Evolutionary conservation across 2,113 vertebrate genomes (phyloP), one percentile per base, ranked within the genome.

Genomic region (Phoxinus phoxinus): DNA sequence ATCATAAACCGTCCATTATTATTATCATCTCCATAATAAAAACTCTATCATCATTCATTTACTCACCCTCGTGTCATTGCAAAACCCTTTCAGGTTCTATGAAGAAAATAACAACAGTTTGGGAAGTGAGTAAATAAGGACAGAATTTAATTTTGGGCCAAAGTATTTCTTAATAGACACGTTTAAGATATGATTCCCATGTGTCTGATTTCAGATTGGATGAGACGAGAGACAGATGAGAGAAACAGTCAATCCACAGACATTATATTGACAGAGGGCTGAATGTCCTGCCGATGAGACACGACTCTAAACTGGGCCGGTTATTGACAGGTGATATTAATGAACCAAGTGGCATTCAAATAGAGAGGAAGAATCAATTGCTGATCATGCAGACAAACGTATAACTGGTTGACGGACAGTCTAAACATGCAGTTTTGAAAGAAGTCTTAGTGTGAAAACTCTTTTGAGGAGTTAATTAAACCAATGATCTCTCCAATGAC

Each of bases 291-390:
- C 89, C 92, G 81, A 86, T 51, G 8, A 78, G 81, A 84, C 88
- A 75, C 25, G 79, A 84, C 88, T 85, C 23, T 79, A 88, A 90
- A 85, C 75, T 51, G 71, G 4, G 85, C 72, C 65, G 59, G 83
- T 88, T 88, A 93, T 91, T 86, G 95, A 90, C 91, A 86, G 92
- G 91, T 1, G 87, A 90, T 90, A 90, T 93, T 75, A 89, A 90
- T 90, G 93, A 91, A 87, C 72, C 32, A 13, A 80, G 75, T 3
- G 35, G 41, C 69, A 37, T 81, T 87, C 85, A 81, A 89, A 75
- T 79, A 75, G 81, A 79, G 77, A 75, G 90, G 87, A 56, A 67
- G 37, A 81, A 86, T 89, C 87, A 88, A 86, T 87, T 53, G 75
- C 53, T 25, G 32, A 73, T 74, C 74, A 35, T 6, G n/a, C 35